These are phyloP conservation scores for Silurus meridionalis DNA, from an alignment of 2,113 vertebrate species.

Conservation along the genomic window DNA sequence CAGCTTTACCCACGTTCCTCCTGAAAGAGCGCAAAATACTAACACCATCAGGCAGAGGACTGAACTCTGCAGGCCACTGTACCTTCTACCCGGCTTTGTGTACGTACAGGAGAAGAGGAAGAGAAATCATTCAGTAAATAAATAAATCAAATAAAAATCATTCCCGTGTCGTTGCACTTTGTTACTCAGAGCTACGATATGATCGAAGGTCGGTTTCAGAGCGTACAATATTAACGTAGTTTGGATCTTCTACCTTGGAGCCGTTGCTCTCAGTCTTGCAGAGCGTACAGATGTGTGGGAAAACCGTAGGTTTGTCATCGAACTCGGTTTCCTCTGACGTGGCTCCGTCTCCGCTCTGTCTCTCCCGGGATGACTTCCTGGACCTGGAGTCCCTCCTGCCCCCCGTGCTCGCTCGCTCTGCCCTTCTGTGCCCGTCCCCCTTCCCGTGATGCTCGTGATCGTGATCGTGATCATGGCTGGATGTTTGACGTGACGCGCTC, in stretches of 20 bases:
- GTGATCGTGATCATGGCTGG: constrained; percentile 8
- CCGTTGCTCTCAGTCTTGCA: constrained; percentile 49
- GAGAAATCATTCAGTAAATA: neutral
- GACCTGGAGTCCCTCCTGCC: constrained; percentile 34
- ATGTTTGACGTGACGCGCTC: neutral
- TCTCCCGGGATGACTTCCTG: constrained; percentile 40
- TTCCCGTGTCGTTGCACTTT: neutral
- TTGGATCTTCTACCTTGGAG: constrained; percentile 14
- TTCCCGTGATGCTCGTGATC: constrained; percentile 34
- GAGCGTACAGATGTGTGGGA: constrained; percentile 52
- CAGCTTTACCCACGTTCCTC: neutral
- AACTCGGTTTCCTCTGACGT: constrained; percentile 23
- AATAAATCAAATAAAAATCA: neutral
- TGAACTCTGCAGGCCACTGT: neutral
- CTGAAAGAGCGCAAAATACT: neutral
- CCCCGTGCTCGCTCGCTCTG: constrained; percentile 19
- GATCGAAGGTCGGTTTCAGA: neutral
- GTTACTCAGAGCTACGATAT: neutral
- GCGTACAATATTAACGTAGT: neutral
- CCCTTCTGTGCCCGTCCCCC: constrained; percentile 17
- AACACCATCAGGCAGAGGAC: neutral
- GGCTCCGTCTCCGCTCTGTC: constrained; percentile 12
- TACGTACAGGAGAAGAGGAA: neutral
- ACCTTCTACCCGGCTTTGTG: neutral
- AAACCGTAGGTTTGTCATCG: constrained; percentile 44